Evolutionary conservation across 2,888 invertebrate genomes (phyloP), one percentile per base, ranked within the genome.

Genomic region (Chrysodeixis includens): DNA sequence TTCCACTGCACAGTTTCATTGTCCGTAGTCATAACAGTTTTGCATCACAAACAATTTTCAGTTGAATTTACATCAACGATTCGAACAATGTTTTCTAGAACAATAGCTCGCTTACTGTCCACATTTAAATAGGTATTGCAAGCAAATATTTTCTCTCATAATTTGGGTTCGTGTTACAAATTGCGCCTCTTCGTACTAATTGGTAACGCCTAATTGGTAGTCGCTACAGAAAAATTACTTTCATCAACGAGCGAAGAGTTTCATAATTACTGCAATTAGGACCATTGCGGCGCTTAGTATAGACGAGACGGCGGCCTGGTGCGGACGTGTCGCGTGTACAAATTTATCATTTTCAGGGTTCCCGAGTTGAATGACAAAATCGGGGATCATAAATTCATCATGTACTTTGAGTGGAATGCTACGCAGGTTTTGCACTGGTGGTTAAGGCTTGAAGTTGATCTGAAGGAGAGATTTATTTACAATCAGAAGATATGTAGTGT

Each of bases 171-270:
- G 86, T 83, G 85, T 91, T 89, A 90, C 90, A 92, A 92, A 91
- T 90, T 86, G 84, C 84, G 78, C 80, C 85, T 86, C 86, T 88
- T 82, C 84, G 81, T 83, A 86, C 89, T 91, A 92, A 93, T 92
- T 91, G 90, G 90, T 89, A 86, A 89, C 88, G 86, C 88, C 89
- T 93, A 93, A 93, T 91, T 92, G 91, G 92, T 90, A 90, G 91
- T 91, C 92, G 88, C 92, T 87, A 87, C 90, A 91, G 90, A 92
- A 92, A 93, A 93, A 94, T 93, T 90, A 90, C 92, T 93, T 91
- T 90, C 92, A 93, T 93, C 91, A 92, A 87, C 89, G 90, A 88
- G 90, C 90, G 91, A 93, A 93, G 93, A 92, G 93, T 93, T 92
- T 89, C 92, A 91, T 92, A 92, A 93, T 93, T 90, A 90, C 90